phyloP scores from a whole-genome alignment of 2,888 invertebrate species.

The Drosophila ochracea region DNA sequence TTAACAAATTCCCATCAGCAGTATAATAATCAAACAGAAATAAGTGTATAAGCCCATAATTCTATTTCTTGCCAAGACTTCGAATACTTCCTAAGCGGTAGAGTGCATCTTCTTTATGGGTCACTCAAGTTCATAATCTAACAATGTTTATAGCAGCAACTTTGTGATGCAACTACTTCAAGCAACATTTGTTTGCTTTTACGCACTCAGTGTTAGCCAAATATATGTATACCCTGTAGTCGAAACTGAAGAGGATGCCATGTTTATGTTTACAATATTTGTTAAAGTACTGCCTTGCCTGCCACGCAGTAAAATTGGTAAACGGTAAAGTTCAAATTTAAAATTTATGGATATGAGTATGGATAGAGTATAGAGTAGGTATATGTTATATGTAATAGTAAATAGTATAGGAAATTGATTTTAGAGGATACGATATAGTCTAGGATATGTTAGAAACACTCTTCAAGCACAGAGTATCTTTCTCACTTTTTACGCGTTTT shows the following conservation, averaged over 20 bases:
- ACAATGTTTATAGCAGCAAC: slow-evolving; percentile 1
- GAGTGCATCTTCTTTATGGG: not conserved
- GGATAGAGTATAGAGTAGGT: not conserved
- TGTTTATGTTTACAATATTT: not conserved
- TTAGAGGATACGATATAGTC: not conserved
- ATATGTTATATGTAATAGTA: not conserved
- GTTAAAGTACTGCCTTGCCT: not conserved
- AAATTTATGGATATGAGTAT: not conserved
- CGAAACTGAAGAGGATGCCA: not conserved
- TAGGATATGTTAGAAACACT: not conserved
- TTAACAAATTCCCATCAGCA: not conserved
- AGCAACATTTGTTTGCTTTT: not conserved
- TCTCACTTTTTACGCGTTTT: not conserved
- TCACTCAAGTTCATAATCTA: not conserved
- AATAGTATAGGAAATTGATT: not conserved
- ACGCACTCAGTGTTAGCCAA: not conserved
- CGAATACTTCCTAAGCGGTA: not conserved
- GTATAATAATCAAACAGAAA: not conserved
- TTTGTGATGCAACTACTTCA: not conserved
- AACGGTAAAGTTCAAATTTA: not conserved
- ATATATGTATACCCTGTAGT: not conserved
- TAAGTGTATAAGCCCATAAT: no score
- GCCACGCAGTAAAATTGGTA: not conserved
- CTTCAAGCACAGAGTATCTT: not conserved
- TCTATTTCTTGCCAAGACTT: not conserved